Evolutionary conservation across 2,888 invertebrate genomes (phyloP), one percentile per base, ranked within the genome.

Genomic region (Macaria notata): DNA sequence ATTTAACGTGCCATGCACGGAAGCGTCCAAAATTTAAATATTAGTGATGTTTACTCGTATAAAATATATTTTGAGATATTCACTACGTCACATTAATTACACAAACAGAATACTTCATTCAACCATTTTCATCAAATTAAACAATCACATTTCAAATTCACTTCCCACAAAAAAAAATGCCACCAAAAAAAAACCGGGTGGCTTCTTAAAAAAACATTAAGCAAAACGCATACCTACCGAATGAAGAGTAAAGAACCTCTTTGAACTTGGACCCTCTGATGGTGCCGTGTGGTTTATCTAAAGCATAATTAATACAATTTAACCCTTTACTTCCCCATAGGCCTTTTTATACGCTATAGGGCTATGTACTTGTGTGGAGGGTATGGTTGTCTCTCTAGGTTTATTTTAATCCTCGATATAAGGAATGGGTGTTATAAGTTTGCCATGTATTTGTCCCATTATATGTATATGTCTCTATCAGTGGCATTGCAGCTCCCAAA

Each of bases 251-350:
- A 58, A 54, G 54, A 58, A 54, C 49, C 46, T 36, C 49, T 49
- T 46, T 31, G 41, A 47, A 39, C 8, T 19, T 38, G 29, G 38
- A 31, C 36, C 51, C 59, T 59, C 51, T 59, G 59, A 59, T 55
- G 54, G 54, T 59, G 51, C 36, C 30, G 48, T 46, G 54, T 51
- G 59, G 59, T 59, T 59, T 63, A 56, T 59, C 59, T 54, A 55
- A 51, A 50, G 48, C 59, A 54, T 59, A 59, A 54, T 61, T 56
- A 63, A 59, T 51, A 59, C 58, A 61, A 54, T 61, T 61, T 57
- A 61, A 59, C 60, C 56, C 56, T 61, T 60, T 51, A 50, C 56
- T 55, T 56, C 61, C 56, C 62, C 56, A 60, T 62, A 46, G 56
- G 53, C 51, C 62, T 52, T 56, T 59, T 64, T 64, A 55, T 58